These are phyloP conservation scores for Habroteleia sp. DNA, from an alignment of 2,888 invertebrate genomes.

Conservation along the genomic window DNA sequence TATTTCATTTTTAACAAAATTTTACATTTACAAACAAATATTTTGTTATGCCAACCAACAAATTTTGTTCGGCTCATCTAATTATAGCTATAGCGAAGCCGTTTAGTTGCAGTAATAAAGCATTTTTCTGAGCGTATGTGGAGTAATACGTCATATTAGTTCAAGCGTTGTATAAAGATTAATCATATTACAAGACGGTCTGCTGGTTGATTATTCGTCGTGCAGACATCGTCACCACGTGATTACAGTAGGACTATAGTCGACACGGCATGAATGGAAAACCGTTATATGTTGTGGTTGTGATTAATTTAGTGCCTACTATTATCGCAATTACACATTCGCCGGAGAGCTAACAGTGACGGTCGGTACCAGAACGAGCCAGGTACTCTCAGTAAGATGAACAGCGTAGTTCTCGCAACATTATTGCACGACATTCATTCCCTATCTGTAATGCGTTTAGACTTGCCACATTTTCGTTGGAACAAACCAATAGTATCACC, in stretches of 20 bases:
- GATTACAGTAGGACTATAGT: slow-evolving; percentile 37
- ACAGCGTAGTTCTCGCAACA: slow-evolving; percentile 66
- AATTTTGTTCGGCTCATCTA: too few species aligned
- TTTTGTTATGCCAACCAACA: too few species aligned
- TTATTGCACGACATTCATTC: slow-evolving; percentile 71
- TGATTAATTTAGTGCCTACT: slow-evolving; percentile 72
- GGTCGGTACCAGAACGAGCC: slow-evolving; percentile 20
- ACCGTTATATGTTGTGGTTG: slow-evolving; percentile 50
- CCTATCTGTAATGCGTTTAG: slow-evolving; percentile 44
- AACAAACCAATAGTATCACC: slow-evolving; percentile 52
- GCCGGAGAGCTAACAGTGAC: slow-evolving; percentile 32
- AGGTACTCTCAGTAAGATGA: slow-evolving; percentile 67
- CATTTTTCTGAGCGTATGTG: too few species aligned
- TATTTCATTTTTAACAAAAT: too few species aligned
- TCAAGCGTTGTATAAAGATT: slow-evolving; percentile 34
- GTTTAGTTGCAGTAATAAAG: too few species aligned
- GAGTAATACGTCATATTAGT: slow-evolving; percentile 31
- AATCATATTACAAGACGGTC: slow-evolving; percentile 57
- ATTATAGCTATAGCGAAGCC: too few species aligned
- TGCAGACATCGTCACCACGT: slow-evolving; percentile 39
- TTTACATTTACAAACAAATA: too few species aligned
- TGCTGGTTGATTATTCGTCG: slow-evolving; percentile 46
- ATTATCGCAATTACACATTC: slow-evolving; percentile 73
- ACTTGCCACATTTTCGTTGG: slow-evolving; percentile 64
- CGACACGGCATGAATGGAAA: slow-evolving; percentile 30